phyloP scores from a whole-genome alignment of 2,888 invertebrate species.

The Melikaiella ostensackeni region DNA sequence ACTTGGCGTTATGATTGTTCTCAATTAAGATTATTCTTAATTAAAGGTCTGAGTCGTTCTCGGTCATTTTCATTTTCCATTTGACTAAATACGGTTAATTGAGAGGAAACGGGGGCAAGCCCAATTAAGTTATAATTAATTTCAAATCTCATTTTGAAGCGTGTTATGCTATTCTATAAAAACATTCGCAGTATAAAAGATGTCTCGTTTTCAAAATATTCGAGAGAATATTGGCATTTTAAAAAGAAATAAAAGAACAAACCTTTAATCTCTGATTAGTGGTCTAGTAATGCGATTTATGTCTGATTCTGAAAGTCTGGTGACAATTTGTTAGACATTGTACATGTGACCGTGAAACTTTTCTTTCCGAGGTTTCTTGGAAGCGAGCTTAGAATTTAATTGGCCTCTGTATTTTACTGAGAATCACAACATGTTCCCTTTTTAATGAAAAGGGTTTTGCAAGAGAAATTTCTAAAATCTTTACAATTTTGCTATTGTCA shows the following conservation, averaged over 20 bases:
- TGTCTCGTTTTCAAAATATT: too few relatives aligned
- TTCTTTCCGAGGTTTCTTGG: slow-evolving; percentile 57
- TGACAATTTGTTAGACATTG: slow-evolving; percentile 58
- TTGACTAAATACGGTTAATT: slow-evolving; percentile 1
- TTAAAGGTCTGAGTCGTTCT: background rate
- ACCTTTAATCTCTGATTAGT: too few relatives aligned
- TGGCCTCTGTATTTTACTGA: slow-evolving; percentile 59
- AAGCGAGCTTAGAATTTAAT: slow-evolving; percentile 44
- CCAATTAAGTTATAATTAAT: background rate
- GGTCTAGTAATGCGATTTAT: too few relatives aligned
- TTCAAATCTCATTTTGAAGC: background rate
- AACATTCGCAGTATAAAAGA: background rate
- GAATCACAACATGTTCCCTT: slow-evolving; percentile 20
- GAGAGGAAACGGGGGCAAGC: background rate
- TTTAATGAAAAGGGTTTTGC: too few relatives aligned
- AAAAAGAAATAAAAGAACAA: too few relatives aligned
- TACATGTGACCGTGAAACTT: slow-evolving; percentile 66
- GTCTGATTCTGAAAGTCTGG: background rate
- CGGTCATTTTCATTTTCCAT: slow-evolving; percentile 8
- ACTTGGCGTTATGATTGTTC: background rate
- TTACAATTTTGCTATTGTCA: too few relatives aligned
- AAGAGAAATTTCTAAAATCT: too few relatives aligned
- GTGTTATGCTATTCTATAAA: background rate
- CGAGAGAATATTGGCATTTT: too few relatives aligned
- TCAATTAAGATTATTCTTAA: background rate